Percentiles rank a stretch among this genome's conserved stretches.
Evolutionary conservation across 2,113 vertebrate genomes (phyloP).

Genomic region (Chrysemys picta): DNA sequence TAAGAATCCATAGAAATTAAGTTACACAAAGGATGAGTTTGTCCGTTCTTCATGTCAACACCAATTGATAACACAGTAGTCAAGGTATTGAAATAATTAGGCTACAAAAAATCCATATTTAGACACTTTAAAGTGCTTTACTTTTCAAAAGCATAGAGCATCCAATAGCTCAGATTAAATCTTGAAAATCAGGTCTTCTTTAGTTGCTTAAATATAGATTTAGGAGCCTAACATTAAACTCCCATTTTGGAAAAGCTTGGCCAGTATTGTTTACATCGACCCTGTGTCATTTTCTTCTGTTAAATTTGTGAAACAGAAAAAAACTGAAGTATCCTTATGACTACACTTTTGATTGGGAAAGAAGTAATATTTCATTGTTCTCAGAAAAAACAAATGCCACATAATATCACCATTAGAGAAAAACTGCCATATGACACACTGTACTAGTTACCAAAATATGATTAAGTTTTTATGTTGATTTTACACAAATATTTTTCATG

Average conservation of each 20-base stretch:
- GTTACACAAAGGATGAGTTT: not conserved
- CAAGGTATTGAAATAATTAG: not conserved
- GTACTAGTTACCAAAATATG: constrained; percentile 21
- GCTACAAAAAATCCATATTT: too few species aligned
- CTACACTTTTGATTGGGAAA: not conserved
- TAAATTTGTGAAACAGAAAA: not conserved
- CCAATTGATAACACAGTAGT: not conserved
- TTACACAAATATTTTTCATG: constrained; percentile 65
- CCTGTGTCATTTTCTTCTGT: not conserved
- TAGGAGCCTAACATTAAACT: not conserved
- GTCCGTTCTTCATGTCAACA: not conserved
- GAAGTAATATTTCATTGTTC: constrained; percentile 42
- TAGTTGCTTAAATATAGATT: not conserved
- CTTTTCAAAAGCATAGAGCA: not conserved
- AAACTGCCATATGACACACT: constrained; percentile 9
- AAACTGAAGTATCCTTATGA: not conserved
- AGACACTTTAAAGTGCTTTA: not conserved
- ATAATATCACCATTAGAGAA: constrained; percentile 30
- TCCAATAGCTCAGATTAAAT: not conserved
- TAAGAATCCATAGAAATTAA: not conserved
- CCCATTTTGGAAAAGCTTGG: not conserved
- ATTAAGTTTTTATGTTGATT: constrained; percentile 38
- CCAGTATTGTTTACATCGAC: not conserved
- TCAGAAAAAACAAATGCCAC: constrained; percentile 28
- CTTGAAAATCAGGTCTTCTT: not conserved